Evolutionary conservation across 1,140 invertebrate species (phyloP).

Genomic region (Andrena cerasifolii): DNA sequence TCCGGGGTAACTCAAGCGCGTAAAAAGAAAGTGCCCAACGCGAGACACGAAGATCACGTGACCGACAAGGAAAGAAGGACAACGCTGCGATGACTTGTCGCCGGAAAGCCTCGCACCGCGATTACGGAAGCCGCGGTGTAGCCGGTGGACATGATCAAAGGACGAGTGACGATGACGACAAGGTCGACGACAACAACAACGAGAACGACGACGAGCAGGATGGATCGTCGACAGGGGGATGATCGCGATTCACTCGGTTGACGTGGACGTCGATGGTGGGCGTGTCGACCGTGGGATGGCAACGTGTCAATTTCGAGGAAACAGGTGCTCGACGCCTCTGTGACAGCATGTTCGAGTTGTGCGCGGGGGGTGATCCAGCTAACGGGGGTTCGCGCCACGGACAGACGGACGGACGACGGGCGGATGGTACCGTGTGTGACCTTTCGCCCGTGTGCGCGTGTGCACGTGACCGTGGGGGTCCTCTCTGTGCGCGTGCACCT

Average conservation of each 20-base stretch:
- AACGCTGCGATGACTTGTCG: too few relatives aligned
- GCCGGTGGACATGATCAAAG: conserved; percentile 45
- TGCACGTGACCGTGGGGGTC: neutral
- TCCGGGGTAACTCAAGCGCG: too few relatives aligned
- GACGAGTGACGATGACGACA: conserved; percentile 34
- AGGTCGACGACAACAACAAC: conserved; percentile 53
- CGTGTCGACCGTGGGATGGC: conserved; percentile 68
- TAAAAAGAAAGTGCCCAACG: too few relatives aligned
- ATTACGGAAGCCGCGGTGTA: conserved; percentile 23
- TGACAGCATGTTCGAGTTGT: conserved; percentile 77
- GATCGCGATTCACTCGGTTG: conserved; percentile 67
- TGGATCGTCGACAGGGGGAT: conserved; percentile 59
- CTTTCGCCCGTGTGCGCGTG: neutral
- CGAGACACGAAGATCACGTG: too few relatives aligned
- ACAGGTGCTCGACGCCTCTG: conserved; percentile 78
- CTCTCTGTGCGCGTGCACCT: conserved; percentile 14
- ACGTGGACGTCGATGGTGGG: conserved; percentile 67
- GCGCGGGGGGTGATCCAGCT: conserved; percentile 52
- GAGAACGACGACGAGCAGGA: conserved; percentile 53
- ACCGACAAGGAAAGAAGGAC: too few relatives aligned
- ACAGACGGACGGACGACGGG: conserved; percentile 21
- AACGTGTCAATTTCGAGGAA: conserved; percentile 77
- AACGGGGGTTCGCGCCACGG: conserved; percentile 53
- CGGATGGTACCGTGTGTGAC: conserved; percentile 39
- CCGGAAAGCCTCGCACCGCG: too few relatives aligned